Evolutionary conservation across 2,113 vertebrate genomes (phyloP), one percentile per base, ranked within the genome.

Genomic region (human (Homo sapiens)): DNA sequence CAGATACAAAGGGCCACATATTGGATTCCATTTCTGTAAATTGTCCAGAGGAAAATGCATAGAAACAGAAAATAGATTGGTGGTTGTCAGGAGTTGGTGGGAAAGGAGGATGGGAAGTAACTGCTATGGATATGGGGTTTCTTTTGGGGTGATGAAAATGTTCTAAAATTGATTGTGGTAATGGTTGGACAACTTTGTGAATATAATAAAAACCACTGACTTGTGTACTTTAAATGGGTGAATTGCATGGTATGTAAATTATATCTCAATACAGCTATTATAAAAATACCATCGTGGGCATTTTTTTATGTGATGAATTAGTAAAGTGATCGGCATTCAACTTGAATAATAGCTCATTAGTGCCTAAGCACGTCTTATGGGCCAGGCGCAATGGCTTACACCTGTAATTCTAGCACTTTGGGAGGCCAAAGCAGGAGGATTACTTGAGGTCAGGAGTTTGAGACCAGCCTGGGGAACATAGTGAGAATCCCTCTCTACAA

Each of bases 11-110:
- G 30, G 40, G 17, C n/a, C n/a, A 22, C 14, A 27, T 8, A 9
- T 0, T 17, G 2, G 1, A 10, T 3, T 79, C 18, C 9, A 45
- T 45, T 43, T 52, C 22, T 4, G 70, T 0, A 11, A 30, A 52
- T 10, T 18, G 52, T 66, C 75, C 25, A 45, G 84, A 76, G n/a
- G 80, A 22, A 68, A 88, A 78, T 27, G 22, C 43, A 72, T 1
- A 61, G 59, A 59, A 7, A 32, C 32, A 38, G 27, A 48, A 70
- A 11, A 73, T 0, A 66, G 38, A 52, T 0, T 35, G 14, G 59
- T 5, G 16, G 18, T 30, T 48, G 2, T 30, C 45, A 79, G 76
- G 57, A 30, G 35, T 30, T 3, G 45, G 3, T 30, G 38, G 27
- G 17, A 52, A 22, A 13, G 73, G 38, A 35, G 17, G 35, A n/a